A percentile compares a stretch with the other conserved stretches of the same genome.
Conservation (phyloP, 2,113 vertebrate genomes). For the Plecotus auritus region DNA sequence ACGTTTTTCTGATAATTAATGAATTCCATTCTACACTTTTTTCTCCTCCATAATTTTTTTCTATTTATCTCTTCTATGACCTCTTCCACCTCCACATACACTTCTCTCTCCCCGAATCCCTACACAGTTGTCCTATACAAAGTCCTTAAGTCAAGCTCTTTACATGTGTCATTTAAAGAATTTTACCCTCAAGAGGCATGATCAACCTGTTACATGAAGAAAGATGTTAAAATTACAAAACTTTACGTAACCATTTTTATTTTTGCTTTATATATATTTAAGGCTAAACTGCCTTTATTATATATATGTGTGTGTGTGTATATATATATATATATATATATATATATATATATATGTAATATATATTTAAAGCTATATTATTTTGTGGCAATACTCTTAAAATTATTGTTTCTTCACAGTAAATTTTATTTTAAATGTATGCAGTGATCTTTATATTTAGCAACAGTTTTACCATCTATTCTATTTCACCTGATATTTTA, state of each 20-base stretch:
- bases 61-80: neutral
- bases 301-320: neutral
- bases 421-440: neutral
- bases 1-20: neutral
- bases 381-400: neutral
- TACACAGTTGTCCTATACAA: neutral
- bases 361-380: neutral
- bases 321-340: neutral
- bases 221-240: neutral
- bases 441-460: neutral
- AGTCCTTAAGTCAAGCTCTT: neutral
- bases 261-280: neutral
- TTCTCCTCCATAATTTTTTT: neutral
- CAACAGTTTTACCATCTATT: neutral
- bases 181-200: neutral
- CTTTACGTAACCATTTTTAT: neutral
- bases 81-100: neutral
- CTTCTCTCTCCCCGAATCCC: neutral
- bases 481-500: neutral
- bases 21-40: neutral
- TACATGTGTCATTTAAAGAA: neutral
- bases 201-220: neutral
- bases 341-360: neutral
- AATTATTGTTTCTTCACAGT: neutral
- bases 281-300: neutral